These are phyloP conservation scores for Chorisops tibialis DNA, from an alignment of 2,888 invertebrate species.

Conservation along the genomic window DNA sequence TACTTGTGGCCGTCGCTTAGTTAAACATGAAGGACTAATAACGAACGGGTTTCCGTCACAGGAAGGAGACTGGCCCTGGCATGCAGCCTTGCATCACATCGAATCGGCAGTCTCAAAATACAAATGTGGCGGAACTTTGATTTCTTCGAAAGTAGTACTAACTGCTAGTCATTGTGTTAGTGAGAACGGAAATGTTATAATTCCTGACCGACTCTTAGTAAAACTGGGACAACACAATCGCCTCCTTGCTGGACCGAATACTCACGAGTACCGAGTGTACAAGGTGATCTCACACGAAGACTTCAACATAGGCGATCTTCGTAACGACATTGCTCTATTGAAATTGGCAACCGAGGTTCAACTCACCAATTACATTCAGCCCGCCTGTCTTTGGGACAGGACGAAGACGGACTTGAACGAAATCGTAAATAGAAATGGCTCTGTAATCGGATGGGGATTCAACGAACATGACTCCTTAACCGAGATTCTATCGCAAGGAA, in stretches of 20 bases:
- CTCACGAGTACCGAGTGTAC: constrained; percentile 41
- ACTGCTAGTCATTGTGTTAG: constrained; percentile 46
- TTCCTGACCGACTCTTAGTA: constrained; percentile 43
- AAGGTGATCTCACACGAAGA: constrained; percentile 20
- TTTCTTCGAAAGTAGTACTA: constrained; percentile 45
- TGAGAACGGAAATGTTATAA: constrained; percentile 40
- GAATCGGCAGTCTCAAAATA: constrained; percentile 27
- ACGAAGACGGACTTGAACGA: constrained; percentile 28
- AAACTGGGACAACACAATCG: constrained; percentile 49
- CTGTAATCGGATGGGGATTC: constrained; percentile 50
- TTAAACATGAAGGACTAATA: constrained; percentile 40
- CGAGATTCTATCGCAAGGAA: constrained; percentile 39
- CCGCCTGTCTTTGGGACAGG: constrained; percentile 48
- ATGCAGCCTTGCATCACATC: constrained; percentile 45
- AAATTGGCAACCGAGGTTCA: constrained; percentile 43
- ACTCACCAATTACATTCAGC: constrained; percentile 47
- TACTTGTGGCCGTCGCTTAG: constrained; percentile 25
- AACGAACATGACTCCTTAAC: constrained; percentile 42
- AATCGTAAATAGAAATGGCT: constrained; percentile 30
- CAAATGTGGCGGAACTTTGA: constrained; percentile 50
- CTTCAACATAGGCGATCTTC: constrained; percentile 13
- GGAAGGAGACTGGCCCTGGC: constrained; percentile 54
- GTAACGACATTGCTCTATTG: constrained; percentile 47
- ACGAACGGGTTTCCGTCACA: constrained; percentile 46
- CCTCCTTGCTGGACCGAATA: constrained; percentile 43